Conservation (phyloP, 2,797 vertebrate genomes). For the Champsocephalus esox region DNA sequence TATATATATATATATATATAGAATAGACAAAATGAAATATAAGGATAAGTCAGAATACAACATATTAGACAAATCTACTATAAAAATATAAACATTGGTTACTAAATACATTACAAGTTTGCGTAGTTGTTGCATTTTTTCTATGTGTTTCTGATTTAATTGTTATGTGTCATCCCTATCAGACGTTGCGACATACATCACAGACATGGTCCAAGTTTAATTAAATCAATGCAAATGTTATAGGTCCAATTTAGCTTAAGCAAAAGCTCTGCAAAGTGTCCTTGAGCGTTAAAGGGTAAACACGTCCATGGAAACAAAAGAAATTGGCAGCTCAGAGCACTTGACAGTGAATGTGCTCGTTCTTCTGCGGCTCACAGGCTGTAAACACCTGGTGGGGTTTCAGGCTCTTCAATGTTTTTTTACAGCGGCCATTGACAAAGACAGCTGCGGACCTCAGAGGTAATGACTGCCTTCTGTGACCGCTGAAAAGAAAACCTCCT, state of each 20-base stretch:
- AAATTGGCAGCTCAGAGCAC: conserved; percentile 53
- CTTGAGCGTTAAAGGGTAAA: conserved; percentile 16
- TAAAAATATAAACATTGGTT: no score
- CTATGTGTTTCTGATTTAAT: not conserved
- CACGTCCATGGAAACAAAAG: conserved; percentile 50
- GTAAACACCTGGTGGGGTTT: conserved; percentile 77
- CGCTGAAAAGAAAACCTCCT: conserved; percentile 55
- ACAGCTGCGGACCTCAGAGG: conserved; percentile 41
- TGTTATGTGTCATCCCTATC: no score
- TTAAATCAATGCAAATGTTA: not conserved
- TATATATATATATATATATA: no score
- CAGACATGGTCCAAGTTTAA: not conserved
- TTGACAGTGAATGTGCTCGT: conserved; percentile 76
- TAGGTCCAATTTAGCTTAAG: conserved; percentile 26
- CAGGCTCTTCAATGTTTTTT: conserved; percentile 65
- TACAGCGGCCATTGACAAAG: conserved; percentile 64
- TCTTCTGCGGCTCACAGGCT: conserved; percentile 57
- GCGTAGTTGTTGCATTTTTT: no score
- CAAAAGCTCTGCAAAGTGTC: conserved; percentile 11
- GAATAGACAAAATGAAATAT: no score
- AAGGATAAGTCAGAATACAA: no score
- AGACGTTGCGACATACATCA: not conserved
- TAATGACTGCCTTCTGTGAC: conserved; percentile 55
- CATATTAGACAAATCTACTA: no score
- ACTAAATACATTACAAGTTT: not conserved